Conservation (phyloP, 2,113 vertebrate genomes). For the Hyperoodon ampullatus region DNA sequence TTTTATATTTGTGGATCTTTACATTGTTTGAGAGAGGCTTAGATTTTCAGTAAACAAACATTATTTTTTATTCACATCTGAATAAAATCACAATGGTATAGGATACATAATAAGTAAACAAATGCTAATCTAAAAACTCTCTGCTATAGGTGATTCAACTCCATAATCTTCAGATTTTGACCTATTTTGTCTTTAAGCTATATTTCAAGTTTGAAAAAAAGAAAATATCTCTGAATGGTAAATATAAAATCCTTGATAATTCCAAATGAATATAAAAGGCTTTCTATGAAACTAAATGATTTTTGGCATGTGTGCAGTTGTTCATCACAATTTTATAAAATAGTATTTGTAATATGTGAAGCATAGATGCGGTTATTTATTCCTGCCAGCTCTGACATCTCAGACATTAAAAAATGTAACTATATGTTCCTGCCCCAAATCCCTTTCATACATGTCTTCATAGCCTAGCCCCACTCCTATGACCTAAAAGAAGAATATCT, state of each 20-base stretch:
- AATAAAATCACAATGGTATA: not conserved
- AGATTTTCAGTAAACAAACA: not conserved
- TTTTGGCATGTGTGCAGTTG: not conserved
- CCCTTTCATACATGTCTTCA: not conserved
- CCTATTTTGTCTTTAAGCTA: not conserved
- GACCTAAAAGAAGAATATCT: not conserved
- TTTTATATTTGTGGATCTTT: not conserved
- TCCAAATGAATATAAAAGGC: not conserved
- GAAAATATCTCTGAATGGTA: not conserved
- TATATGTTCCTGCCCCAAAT: constrained; percentile 57
- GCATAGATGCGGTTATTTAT: not conserved
- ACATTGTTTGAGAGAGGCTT: not conserved
- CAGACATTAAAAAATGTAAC: not conserved
- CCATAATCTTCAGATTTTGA: not conserved
- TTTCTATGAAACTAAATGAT: not conserved
- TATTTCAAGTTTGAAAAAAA: not conserved
- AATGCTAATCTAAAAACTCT: not conserved
- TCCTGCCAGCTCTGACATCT: not conserved
- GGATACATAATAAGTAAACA: not conserved
- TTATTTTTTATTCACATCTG: not conserved
- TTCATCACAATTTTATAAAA: constrained; percentile 30
- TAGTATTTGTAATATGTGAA: not conserved
- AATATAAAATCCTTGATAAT: constrained; percentile 20
- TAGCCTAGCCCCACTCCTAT: no score
- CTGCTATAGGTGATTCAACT: not conserved